Conservation (phyloP, 1,140 invertebrate species). For the Hyles euphorbiae region DNA sequence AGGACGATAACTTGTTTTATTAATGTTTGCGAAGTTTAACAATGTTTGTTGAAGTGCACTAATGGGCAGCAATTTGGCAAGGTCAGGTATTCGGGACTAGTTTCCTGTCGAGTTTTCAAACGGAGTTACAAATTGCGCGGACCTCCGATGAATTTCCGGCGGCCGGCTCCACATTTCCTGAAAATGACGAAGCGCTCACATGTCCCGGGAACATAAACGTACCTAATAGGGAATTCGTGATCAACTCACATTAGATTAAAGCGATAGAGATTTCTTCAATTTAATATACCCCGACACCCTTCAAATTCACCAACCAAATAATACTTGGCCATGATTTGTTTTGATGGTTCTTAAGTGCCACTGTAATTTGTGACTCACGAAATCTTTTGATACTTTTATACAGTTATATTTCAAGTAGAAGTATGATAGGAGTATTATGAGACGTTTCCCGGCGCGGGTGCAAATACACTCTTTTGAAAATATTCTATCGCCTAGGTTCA, state of each 20-base stretch:
- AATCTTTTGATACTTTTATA: no score
- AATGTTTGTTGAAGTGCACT: no score
- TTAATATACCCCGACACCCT: conserved; percentile 10
- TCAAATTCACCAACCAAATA: not conserved
- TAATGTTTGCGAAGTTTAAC: no score
- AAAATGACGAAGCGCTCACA: conserved; percentile 43
- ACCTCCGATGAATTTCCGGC: conserved; percentile 50
- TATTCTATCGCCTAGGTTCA: no score
- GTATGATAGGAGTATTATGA: no score
- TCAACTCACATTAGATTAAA: conserved; percentile 11
- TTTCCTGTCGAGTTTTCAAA: conserved; percentile 49
- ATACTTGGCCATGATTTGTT: conserved; percentile 3
- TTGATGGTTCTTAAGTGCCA: not conserved
- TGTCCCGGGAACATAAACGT: conserved; percentile 20
- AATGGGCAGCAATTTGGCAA: not conserved
- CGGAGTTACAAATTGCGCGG: conserved; percentile 44
- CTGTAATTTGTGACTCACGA: no score
- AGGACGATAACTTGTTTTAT: no score
- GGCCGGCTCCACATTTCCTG: conserved; percentile 44
- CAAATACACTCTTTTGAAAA: no score
- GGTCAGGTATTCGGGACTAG: conserved; percentile 20
- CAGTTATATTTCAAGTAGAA: no score
- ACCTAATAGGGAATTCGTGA: conserved; percentile 24
- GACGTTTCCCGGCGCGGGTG: no score
- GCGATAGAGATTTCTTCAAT: conserved; percentile 9